Percentiles rank a stretch among this genome's conserved stretches.
Conservation (phyloP, 2,797 vertebrate genomes). For the Synaphobranchus kaupii region DNA sequence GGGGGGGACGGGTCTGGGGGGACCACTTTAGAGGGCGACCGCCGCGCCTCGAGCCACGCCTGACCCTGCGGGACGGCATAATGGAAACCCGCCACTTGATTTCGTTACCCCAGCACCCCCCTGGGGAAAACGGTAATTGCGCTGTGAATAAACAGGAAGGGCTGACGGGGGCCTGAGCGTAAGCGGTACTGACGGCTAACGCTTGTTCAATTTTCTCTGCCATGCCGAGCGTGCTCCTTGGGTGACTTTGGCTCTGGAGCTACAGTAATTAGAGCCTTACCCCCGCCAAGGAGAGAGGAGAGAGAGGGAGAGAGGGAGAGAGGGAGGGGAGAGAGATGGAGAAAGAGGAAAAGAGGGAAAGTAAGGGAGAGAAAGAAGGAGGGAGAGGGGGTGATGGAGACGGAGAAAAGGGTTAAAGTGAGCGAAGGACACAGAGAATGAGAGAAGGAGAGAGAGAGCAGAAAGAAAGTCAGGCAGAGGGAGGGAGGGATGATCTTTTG, state of each 20-base stretch:
- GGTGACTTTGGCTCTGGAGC: constrained; percentile 53
- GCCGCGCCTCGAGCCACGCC: background rate
- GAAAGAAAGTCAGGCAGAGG: background rate
- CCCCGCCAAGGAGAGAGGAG: background rate
- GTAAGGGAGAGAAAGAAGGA: background rate
- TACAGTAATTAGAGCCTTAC: constrained; percentile 66
- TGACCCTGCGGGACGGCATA: background rate
- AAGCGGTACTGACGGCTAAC: constrained; percentile 73
- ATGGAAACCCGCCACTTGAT: background rate
- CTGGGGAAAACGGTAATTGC: constrained; percentile 68
- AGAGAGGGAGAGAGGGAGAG: background rate
- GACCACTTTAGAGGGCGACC: background rate
- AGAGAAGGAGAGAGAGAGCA: constrained; percentile 31
- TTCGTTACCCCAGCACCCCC: background rate
- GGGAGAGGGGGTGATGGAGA: constrained; percentile 12
- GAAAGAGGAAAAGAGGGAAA: no score
- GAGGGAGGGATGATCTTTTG: background rate
- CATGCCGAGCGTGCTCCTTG: constrained; percentile 39
- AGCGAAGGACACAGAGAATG: constrained; percentile 23
- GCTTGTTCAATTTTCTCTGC: constrained; percentile 76
- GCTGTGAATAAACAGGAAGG: constrained; percentile 69
- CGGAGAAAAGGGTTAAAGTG: constrained; percentile 14
- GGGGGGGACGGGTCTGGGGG: background rate
- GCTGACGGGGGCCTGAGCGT: constrained; percentile 67
- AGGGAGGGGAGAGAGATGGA: background rate